Base-by-base conservation (phyloP, 2,888 invertebrate species). In the Chymomyza fuscimana region DNA sequence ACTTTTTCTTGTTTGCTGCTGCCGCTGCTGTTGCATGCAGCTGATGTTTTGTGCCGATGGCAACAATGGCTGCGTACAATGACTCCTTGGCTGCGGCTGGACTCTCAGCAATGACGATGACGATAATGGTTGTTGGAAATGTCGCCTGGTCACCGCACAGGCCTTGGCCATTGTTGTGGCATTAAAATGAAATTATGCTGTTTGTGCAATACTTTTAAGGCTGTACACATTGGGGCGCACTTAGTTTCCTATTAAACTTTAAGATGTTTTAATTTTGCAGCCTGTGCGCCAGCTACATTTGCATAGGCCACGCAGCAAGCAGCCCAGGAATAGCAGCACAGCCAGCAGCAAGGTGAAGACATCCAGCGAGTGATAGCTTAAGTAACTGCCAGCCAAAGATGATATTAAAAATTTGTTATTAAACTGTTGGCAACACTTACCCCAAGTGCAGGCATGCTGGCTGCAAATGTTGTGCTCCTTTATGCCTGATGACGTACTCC, bases 401-500 rank as follows among this genome's bases (percentile, higher is more conserved):
- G 40, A 63, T 61, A 36, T 66, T 60, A 64, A 66, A 58, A 69
- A 51, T 25, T 7, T 22, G 5, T 52, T 22, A 51, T 60, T 58
- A 64, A 60, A 54, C 25, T 12, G n/a, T 22, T 12, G 12, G 10
- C 36, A 25, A 50, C 51, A 63, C 58, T 72, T 69, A 89, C 83
- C 93, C 94, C 88, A 96, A 91, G 78, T 95, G 93, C 89, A 94
- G 94, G 0, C 94, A 93, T 1, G 95, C 94, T 0, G 95, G 94
- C 81, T 95, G 95, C 16, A 96, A 92, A 87, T 96, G 96, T 63
- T 93, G 93, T 0, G 96, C 96, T 0, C 96, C 96, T 80, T 94
- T 94, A 85, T 96, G 95, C 67, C 95, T 93, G 6, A 96, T 93
- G 0, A 96, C 95, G 82, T 96, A 96, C 88, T 97, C 96, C 0